Base-by-base conservation (phyloP, 2,113 vertebrate species). In the Peromyscus maniculatus region DNA sequence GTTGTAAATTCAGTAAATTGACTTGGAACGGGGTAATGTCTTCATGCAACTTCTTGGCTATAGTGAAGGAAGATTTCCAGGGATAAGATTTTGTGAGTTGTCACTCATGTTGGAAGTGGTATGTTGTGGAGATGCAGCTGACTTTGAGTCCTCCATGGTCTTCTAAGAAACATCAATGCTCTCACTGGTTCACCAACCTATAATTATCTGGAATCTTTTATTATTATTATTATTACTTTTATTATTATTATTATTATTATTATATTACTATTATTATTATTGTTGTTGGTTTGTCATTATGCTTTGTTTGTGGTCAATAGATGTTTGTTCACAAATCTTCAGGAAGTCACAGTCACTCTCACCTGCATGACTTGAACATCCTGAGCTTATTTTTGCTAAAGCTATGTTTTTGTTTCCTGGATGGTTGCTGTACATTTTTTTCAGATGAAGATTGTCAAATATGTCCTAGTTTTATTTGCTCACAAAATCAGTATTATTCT, bases 11-110 rank as follows among this genome's bases (percentile, higher is more conserved):
- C 49, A 55, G 31, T 55, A 55, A 80, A 57, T 36, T 2, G 0
- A 3, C 17, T 0, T 21, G 49, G 52, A 19, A 9, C 19, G 17
- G 1, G 17, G 0, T 3, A 55, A 3, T 80, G 52, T 80, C 16
- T 55, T 55, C 2, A 21, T 55, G 31, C 17, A 52, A 11, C 12
- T 52, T 79, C 13, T 31, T 49, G 22, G 5, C 43, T 49, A 5
- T 26, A 78, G 31, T 33, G 78, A 19, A 21, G 7, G 28, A 57
- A 57, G 8, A 55, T 9, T 55, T 9, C 52, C 46, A 31, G 26
- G 43, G 46, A 31, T 78, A 46, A 28, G 43, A 24, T 49, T 8
- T 78, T 36, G 16, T 8, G 31, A n/a, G 78, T 22, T 57, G 31
- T 57, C 31, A 36, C 31, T 57, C 33, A 11, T 80, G 31, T 52